Conservation (phyloP, 2,888 invertebrate species). For the Agrenia bidenticulata region DNA sequence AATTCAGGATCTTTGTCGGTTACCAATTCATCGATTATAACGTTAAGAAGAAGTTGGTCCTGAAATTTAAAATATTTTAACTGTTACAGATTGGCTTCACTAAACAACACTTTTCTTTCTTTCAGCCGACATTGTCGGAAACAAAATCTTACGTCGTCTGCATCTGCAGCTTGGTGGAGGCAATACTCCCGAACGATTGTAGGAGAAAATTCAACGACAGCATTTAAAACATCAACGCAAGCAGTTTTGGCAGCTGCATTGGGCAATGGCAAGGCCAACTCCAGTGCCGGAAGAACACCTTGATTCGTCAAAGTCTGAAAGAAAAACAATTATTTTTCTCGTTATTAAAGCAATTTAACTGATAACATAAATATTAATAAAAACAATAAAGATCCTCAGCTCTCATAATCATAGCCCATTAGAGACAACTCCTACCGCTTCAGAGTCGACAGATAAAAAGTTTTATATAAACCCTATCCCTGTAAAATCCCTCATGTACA, state of each 20-base stretch:
- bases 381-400: slow-evolving; percentile 43
- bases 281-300: slow-evolving; percentile 84
- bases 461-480: slow-evolving; percentile 1
- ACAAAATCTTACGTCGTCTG: slow-evolving; percentile 72
- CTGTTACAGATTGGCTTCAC: background rate
- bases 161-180: slow-evolving; percentile 83
- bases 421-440: slow-evolving; percentile 40
- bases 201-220: slow-evolving; percentile 97
- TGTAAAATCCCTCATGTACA: slow-evolving; percentile 14
- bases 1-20: slow-evolving; percentile 95
- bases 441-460: background rate
- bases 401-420: slow-evolving; percentile 53
- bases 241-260: slow-evolving; percentile 93
- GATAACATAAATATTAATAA: background rate
- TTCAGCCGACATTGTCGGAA: too few relatives aligned
- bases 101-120: background rate
- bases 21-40: slow-evolving; percentile 97
- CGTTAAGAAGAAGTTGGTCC: slow-evolving; percentile 85
- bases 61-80: slow-evolving; percentile 58
- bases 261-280: slow-evolving; percentile 86
- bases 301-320: slow-evolving; percentile 74
- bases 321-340: background rate
- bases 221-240: slow-evolving; percentile 96
- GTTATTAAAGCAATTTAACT: slow-evolving; percentile 4
- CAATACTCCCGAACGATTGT: slow-evolving; percentile 96